These are phyloP conservation scores for Dynastes hyllus DNA, from an alignment of 2,888 invertebrate species.

Conservation along the genomic window DNA sequence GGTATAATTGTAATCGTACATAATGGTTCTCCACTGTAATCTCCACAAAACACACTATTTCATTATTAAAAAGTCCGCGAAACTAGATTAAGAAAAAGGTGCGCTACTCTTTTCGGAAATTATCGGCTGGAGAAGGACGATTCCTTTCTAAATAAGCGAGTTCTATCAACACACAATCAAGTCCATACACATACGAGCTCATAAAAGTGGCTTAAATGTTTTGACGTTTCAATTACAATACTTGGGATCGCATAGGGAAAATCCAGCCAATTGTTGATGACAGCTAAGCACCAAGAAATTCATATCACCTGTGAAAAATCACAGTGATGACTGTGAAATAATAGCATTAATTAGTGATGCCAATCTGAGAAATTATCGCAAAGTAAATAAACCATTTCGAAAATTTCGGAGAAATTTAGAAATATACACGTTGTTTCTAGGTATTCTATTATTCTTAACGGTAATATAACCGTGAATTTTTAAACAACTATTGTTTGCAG, in stretches of 20 bases:
- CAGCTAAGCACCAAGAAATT: not conserved
- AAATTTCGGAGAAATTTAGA: too few species aligned
- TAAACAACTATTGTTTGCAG: too few species aligned
- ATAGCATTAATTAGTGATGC: too few species aligned
- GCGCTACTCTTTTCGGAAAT: slow-evolving; percentile 12
- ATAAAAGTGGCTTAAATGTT: slow-evolving; percentile 30
- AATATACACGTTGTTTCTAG: too few species aligned
- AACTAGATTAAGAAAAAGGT: too few species aligned
- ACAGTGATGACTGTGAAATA: not conserved
- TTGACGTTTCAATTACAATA: slow-evolving; percentile 45
- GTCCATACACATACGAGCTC: slow-evolving; percentile 7
- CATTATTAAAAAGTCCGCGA: too few species aligned
- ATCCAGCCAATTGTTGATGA: not conserved
- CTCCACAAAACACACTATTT: not conserved
- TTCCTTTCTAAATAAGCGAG: slow-evolving; percentile 18
- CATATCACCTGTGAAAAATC: not conserved
- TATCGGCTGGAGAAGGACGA: slow-evolving; percentile 4
- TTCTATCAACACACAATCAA: slow-evolving; percentile 19
- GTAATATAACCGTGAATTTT: too few species aligned
- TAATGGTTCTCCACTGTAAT: slow-evolving; percentile 1
- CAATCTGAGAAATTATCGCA: too few species aligned
- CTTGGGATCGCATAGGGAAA: slow-evolving; percentile 14
- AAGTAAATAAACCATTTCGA: too few species aligned
- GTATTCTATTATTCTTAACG: too few species aligned
- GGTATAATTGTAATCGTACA: slow-evolving; percentile 10